Base-by-base conservation (phyloP, 2,113 vertebrate species). In the Lota lota region DNA sequence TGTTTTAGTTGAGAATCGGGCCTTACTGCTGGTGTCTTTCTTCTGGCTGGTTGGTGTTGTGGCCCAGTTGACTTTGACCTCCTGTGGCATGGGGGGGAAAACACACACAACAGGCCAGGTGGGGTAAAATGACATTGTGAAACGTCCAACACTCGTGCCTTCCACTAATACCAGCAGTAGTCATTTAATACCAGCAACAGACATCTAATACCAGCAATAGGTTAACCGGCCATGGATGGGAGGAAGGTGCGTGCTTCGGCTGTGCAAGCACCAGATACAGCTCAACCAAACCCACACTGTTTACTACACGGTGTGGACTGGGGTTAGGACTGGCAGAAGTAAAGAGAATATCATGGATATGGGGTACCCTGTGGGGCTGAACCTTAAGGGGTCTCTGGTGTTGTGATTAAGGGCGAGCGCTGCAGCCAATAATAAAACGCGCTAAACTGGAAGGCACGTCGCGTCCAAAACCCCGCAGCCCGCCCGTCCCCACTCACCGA, bases 1-100 rank as follows among this genome's bases (percentile, higher is more conserved):
- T 28, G 53, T 56, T 2, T 56, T 56, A 6, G 15, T n/a, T 56
- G 53, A 5, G 18, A n/a, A 28, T 28, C 22, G 51, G 50, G 79
- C 97, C 97, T 98, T 94, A 99, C 97, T 99, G 93, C 97, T 99
- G 85, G 97, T 98, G 87, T 99, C 97, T 94, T 99, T 99, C 93
- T 99, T 99, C 94, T 99, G 97, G 91, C 96, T 99, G 91, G 96
- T 97, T 86, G 97, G 97, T 61, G 95, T 99, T 33, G 97, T 99
- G 81, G 97, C 97, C 97, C 97, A 99, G 92, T 99, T 99, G 82
- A 99, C 97, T 91, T 99, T 99, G 84, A 99, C 97, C 87, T 99
- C 97, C 97, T 99, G 90, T 57, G 82, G 54, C 83, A 14, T 85
- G 61, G 70, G 68, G 51, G 64, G 56, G 18, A 21, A 57, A 57